phyloP scores from a whole-genome alignment of 2,113 vertebrate species.

The Urocitellus parryii region DNA sequence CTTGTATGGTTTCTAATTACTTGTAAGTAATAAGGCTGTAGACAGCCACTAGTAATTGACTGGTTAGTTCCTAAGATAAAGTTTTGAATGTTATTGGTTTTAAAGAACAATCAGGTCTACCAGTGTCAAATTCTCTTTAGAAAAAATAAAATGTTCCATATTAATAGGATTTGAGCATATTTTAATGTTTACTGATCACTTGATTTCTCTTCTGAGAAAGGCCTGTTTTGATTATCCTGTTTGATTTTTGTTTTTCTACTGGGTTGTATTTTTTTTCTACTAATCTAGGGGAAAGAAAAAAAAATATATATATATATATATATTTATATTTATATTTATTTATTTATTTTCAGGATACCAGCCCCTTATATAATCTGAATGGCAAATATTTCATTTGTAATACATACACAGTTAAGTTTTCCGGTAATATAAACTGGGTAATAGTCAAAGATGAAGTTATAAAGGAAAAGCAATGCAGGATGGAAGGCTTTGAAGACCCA shows the following conservation, averaged over 20 bases:
- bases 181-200: conserved; percentile 8
- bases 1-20: background rate
- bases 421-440: background rate
- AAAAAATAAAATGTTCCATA: background rate
- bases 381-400: conserved; percentile 26
- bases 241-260: background rate
- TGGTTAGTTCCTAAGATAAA: background rate
- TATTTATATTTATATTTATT: background rate
- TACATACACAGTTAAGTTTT: background rate
- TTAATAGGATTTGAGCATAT: background rate
- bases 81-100: background rate
- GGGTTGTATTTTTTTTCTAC: conserved; percentile 3
- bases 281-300: background rate
- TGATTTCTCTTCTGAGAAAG: background rate
- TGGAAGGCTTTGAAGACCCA: background rate
- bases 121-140: background rate
- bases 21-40: background rate
- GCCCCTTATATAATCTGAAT: background rate
- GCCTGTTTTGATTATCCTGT: background rate
- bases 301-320: background rate
- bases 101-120: background rate
- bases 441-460: background rate
- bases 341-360: background rate
- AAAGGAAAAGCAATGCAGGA: background rate
- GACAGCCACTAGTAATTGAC: background rate